Base-by-base conservation (phyloP, 2,113 vertebrate genomes). In the Paratilapia polleni region DNA sequence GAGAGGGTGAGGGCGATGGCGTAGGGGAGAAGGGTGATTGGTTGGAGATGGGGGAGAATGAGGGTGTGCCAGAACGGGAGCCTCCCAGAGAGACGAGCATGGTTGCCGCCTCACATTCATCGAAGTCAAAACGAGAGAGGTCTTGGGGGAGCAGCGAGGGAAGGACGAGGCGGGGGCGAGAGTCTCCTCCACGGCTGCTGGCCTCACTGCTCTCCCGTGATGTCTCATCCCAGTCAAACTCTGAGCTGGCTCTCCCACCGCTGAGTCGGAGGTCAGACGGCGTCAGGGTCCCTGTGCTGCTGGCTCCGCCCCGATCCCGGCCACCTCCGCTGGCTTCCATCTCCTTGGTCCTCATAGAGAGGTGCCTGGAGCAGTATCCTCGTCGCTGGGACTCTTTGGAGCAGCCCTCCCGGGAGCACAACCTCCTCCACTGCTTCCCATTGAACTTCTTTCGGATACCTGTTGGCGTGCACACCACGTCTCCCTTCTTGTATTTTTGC, bases 261-360 rank as follows among this genome's bases (percentile, higher is more conserved):
- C 94, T 76, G 68, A 96, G 70, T 2, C 95, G 92, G 14, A 96
- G 93, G 82, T 96, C 96, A 12, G 95, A 95, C 1, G 96, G 94
- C 49, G 97, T 96, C 34, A 96, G 43, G 41, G 96, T 96, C 77
- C 96, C 43, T 3, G 97, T 96, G 92, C 96, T 96, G 91, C 96
- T 95, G 61, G 94, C 95, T 59, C 97, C 96, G 2, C 97, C 96
- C 9, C 97, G 92, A 1, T 97, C 97, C 26, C 93, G 87, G 38
- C 96, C 94, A 1, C 96, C 96, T 0, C 96, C 96, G 58, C 96
- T 95, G 49, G 97, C 96, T 78, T 98, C 98, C 96, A 98, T 97
- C 93, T 98, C 98, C 93, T 98, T 98, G 93, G 98, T 98, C 86
- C 97, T 94, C 97, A 98, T 98, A n/a, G 97, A 98, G 59, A 98